Conservation (phyloP, 2,797 vertebrate species). For the Chaunax sp. region DNA sequence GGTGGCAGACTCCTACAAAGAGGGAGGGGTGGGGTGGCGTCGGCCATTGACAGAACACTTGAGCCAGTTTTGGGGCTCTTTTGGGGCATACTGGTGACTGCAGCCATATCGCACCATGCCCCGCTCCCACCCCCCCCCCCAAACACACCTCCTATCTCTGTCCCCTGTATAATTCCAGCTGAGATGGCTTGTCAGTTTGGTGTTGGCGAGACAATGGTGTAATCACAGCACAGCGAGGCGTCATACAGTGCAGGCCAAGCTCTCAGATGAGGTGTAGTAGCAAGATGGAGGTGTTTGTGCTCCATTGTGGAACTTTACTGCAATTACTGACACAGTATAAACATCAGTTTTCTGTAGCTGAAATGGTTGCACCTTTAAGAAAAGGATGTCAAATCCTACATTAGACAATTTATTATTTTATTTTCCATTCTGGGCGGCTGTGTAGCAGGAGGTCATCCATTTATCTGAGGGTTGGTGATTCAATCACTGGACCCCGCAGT, state of each 20-base stretch:
- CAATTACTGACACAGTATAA: neutral
- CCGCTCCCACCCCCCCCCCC: conserved; percentile 5
- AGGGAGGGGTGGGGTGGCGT: conserved; percentile 38
- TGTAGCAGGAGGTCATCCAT: too few relatives aligned
- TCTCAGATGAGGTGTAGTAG: conserved; percentile 24
- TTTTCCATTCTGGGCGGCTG: neutral
- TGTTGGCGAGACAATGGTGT: conserved; percentile 47
- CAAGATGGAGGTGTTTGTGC: conserved; percentile 16
- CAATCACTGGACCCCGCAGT: too few relatives aligned
- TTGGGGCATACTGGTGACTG: conserved; percentile 34
- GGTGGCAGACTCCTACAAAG: conserved; percentile 79
- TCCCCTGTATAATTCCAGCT: conserved; percentile 43
- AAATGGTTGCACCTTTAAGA: neutral
- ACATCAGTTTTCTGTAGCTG: too few relatives aligned
- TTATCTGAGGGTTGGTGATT: too few relatives aligned
- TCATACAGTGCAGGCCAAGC: conserved; percentile 12
- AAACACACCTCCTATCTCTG: neutral
- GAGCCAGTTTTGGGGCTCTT: conserved; percentile 42
- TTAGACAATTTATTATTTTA: conserved; percentile 1
- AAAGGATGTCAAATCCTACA: neutral
- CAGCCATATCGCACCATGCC: conserved; percentile 51
- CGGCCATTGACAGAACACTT: conserved; percentile 70
- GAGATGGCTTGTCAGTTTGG: conserved; percentile 67
- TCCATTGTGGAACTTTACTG: neutral
- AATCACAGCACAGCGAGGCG: conserved; percentile 44